Evolutionary conservation across 2,113 vertebrate species (phyloP).

Genomic region (Tricholaema leucomelas): DNA sequence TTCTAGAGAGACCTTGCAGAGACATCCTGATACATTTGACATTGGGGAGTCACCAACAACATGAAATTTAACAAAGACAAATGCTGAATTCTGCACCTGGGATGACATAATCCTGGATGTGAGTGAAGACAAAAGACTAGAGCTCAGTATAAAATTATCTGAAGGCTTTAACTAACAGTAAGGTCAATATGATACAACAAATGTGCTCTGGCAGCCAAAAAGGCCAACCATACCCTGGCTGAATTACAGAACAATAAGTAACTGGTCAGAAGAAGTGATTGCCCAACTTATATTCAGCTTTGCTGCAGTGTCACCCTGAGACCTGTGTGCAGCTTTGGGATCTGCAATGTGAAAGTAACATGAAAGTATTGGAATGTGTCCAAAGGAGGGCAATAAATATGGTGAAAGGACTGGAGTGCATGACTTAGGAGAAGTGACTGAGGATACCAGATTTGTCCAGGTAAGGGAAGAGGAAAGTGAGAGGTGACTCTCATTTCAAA

Average conservation of each 20-base stretch:
- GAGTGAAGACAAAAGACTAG: background rate
- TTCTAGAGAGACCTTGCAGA: background rate
- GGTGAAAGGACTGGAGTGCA: background rate
- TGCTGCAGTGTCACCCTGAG: background rate
- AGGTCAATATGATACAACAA: background rate
- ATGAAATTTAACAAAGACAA: background rate
- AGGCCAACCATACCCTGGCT: rapidly evolving
- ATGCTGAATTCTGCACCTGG: background rate
- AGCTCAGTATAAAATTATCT: background rate
- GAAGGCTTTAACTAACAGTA: background rate
- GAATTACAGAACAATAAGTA: background rate
- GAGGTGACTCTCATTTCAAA: no score
- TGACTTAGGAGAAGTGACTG: background rate
- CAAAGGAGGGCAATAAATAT: background rate
- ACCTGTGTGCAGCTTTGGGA: background rate
- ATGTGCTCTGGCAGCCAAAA: background rate
- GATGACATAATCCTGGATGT: rapidly evolving
- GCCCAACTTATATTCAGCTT: background rate
- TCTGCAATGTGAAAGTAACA: background rate
- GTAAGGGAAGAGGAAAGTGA: background rate
- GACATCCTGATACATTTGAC: background rate
- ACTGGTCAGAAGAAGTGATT: background rate
- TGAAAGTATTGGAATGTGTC: background rate
- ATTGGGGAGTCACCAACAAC: background rate
- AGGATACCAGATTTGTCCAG: background rate